These are phyloP conservation scores for Caenorhabditis sp. DNA, from an alignment of 2,888 invertebrate species.

Conservation along the genomic window DNA sequence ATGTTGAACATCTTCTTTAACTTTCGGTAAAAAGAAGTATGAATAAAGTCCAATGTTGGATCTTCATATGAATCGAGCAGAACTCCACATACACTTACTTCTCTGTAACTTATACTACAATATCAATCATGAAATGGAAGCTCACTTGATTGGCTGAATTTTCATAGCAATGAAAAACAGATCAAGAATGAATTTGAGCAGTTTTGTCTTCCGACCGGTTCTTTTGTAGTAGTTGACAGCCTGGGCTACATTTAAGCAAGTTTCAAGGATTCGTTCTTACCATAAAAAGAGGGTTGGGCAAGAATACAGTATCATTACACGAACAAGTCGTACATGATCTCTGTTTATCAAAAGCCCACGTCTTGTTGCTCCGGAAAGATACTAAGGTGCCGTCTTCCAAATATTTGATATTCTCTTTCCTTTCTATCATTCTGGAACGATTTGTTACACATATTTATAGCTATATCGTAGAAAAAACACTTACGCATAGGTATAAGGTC, in stretches of 20 bases:
- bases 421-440: slow-evolving; percentile 17
- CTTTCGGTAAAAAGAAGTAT: not conserved
- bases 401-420: slow-evolving; percentile 15
- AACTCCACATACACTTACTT: not conserved
- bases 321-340: slow-evolving; percentile 10
- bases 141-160: not conserved
- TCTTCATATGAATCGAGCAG: slow-evolving; percentile 20
- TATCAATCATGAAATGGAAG: not conserved
- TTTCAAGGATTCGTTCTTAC: not conserved
- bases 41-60: not conserved
- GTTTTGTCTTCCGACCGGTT: not conserved
- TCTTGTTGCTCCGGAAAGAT: slow-evolving; percentile 7
- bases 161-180: not conserved
- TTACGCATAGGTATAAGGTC: slow-evolving; percentile 55
- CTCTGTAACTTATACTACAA: not conserved
- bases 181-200: not conserved
- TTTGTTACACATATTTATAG: not conserved
- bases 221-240: not conserved
- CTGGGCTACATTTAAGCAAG: no score
- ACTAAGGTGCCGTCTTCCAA: slow-evolving; percentile 4
- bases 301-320: slow-evolving; percentile 1
- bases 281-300: slow-evolving; percentile 6
- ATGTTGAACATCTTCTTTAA: not conserved
- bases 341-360: slow-evolving; percentile 12
- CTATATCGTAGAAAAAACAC: not conserved